Evolutionary conservation across 1,140 invertebrate genomes (phyloP), one percentile per base, ranked within the genome.

Genomic region (Listronotus bonariensis): DNA sequence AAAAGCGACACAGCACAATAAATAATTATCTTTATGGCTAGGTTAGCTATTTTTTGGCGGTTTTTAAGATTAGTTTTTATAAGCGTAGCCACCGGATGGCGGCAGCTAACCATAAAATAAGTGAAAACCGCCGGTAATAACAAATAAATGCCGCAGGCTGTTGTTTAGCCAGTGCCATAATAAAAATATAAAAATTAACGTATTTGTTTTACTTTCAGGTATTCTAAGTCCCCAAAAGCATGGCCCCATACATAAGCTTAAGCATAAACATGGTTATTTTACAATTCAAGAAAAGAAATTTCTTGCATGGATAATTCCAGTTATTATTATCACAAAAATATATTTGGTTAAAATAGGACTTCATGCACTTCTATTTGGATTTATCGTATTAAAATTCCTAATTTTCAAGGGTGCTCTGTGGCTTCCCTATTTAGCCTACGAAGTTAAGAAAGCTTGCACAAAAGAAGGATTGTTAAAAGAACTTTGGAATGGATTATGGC

Each of bases 261-360:
- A 51, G 11, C 32, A 26, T 31, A 45, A 61, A 8, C 18, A 64
- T n/a, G 38, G 26, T 41, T 31, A 49, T 34, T 7, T 65, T 1
- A 38, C 36, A 26, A 56, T 48, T 15, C 10, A 65, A 7, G 62
- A 66, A 9, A 53, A 60, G 17, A 53, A 66, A 15, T 54, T 66
- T 12, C 34, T 59, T 11, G 46, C 12, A 40, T 66, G 59, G 57
- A 43, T 58, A 18, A 57, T 66, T 18, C 57, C 63, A 6, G 62
- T 66, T 31, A 26, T 59, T 8, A 15, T 69, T 1, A 18, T 69
- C 10, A 69, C 53, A 34, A 59, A 69, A 48, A 7, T 58, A 10
- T 69, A 66, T 46, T n/a, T 69, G 12, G n/a, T 69, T n/a, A 62
- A 52, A 48, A 48, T 65, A 9, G 62, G 26, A 41, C 18, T 69